These are phyloP conservation scores for Cryptocheilus praepositus DNA, from an alignment of 2,888 invertebrate species.

Conservation along the genomic window DNA sequence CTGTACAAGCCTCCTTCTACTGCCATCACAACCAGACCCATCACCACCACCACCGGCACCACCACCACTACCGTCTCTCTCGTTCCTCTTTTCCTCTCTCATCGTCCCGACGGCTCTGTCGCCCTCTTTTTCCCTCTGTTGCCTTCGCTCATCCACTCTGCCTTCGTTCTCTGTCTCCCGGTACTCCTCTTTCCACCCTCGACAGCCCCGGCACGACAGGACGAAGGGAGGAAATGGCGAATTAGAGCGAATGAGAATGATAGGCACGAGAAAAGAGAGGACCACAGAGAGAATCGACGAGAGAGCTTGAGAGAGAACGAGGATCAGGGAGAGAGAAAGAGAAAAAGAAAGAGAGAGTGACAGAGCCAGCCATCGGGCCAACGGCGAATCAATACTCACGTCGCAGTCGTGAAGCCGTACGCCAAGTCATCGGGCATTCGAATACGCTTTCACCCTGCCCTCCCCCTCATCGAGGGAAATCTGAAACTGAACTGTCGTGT, in stretches of 20 bases:
- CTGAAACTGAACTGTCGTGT: too few species aligned
- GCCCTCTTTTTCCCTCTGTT: not conserved
- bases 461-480: too few species aligned
- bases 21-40: constrained; percentile 7
- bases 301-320: constrained; percentile 13
- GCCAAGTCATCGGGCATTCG: constrained; percentile 47
- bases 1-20: constrained; percentile 3
- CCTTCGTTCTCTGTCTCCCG: not conserved
- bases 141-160: not conserved
- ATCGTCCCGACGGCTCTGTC: not conserved
- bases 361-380: constrained; percentile 28
- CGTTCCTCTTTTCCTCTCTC: constrained; percentile 6
- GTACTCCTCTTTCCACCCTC: not conserved
- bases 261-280: constrained; percentile 37
- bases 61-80: not conserved
- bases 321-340: constrained; percentile 10
- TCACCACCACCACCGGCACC: constrained; percentile 3
- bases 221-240: constrained; percentile 60
- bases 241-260: constrained; percentile 64
- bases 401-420: constrained; percentile 50
- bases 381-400: constrained; percentile 66
- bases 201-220: constrained; percentile 38
- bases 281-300: not conserved
- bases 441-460: constrained; percentile 9
- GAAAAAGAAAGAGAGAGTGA: constrained; percentile 11